Evolutionary conservation across 2,113 vertebrate genomes (phyloP).

Genomic region (Bombycilla garrulus): DNA sequence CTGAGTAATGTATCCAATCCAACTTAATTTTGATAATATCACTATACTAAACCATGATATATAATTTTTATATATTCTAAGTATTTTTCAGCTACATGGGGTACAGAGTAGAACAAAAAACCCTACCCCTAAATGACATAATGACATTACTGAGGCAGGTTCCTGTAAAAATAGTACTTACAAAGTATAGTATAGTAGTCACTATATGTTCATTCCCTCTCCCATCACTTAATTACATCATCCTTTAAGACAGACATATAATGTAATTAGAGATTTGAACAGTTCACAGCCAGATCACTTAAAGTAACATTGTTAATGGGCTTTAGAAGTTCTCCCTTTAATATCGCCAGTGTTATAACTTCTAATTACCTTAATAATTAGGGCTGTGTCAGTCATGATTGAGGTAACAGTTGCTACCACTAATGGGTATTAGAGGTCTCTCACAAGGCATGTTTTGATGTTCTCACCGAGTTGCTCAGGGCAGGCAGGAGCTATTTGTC

Average conservation of each 20-base stretch:
- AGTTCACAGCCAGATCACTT: conserved; percentile 95
- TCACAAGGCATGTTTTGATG: conserved; percentile 79
- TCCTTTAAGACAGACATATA: conserved; percentile 88
- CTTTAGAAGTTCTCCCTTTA: conserved; percentile 84
- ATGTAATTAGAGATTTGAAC: conserved; percentile 97
- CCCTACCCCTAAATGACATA: neutral
- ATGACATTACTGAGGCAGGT: conserved; percentile 36
- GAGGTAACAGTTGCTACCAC: conserved; percentile 88
- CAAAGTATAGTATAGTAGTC: conserved; percentile 52
- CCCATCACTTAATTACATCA: conserved; percentile 95
- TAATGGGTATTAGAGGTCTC: conserved; percentile 87
- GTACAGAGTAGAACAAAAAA: conserved; percentile 8
- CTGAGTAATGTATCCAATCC: neutral
- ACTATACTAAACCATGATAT: neutral
- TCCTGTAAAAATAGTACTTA: conserved; percentile 72
- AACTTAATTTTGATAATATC: neutral
- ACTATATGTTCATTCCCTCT: conserved; percentile 66
- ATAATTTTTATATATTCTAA: conserved; percentile 19
- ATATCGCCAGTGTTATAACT: conserved; percentile 90
- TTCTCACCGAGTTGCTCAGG: conserved; percentile 74
- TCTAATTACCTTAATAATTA: conserved; percentile 96
- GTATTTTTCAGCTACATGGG: conserved; percentile 13
- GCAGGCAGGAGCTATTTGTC: conserved; percentile 75
- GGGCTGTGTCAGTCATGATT: conserved; percentile 89
- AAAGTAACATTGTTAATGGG: conserved; percentile 96